A percentile compares a stretch with the other conserved stretches of the same genome.
Conservation (phyloP, 2,113 vertebrate species). For the Pantherophis guttatus region DNA sequence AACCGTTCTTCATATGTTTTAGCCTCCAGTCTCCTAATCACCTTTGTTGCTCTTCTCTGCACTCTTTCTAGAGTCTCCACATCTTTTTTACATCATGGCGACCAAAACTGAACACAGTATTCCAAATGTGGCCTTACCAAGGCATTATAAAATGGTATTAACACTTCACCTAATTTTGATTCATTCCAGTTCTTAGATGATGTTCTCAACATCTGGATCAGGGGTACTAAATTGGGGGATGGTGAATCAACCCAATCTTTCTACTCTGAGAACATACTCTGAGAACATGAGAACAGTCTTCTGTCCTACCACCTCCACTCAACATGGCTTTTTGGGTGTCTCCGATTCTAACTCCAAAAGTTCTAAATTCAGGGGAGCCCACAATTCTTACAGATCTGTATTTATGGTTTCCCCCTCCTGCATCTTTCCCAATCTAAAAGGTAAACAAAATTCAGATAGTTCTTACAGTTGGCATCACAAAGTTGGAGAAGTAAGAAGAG, state of each 20-base stretch:
- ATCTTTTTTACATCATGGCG: no score
- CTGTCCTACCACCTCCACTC: neutral
- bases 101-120: no score
- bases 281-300: neutral
- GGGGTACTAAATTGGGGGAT: neutral
- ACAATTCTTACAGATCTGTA: no score
- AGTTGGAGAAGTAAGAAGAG: constrained; percentile 4
- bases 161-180: no score
- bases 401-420: neutral
- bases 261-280: neutral
- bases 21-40: no score
- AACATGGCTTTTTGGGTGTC: neutral
- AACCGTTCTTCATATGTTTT: no score
- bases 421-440: neutral
- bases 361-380: no score
- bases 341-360: neutral
- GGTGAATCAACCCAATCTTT: neutral
- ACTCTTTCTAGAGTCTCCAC: no score
- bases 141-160: no score
- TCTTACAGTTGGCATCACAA: neutral
- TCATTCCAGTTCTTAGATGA: neutral
- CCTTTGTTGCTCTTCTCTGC: no score
- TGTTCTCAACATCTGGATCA: neutral
- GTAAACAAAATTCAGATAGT: neutral
- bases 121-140: no score